Percentiles rank a stretch among this genome's conserved stretches.
Evolutionary conservation across 2,888 invertebrate species (phyloP).

Genomic region (Oxytorus armatus): DNA sequence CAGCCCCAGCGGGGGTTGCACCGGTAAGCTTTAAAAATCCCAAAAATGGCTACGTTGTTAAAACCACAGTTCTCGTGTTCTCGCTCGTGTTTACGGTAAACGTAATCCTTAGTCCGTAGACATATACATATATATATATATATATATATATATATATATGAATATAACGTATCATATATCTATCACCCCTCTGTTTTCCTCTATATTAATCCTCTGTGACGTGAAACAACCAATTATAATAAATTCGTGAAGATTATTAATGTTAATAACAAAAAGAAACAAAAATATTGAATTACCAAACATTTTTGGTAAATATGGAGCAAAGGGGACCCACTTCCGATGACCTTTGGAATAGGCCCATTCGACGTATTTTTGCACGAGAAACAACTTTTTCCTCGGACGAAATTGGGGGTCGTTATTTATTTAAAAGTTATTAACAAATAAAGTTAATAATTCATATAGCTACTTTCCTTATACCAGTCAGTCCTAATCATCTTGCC

Average conservation of each 20-base stretch:
- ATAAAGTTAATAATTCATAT: no score
- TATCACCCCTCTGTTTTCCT: no score
- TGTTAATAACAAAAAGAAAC: slow-evolving; percentile 12
- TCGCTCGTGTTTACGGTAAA: slow-evolving; percentile 82
- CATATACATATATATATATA: slow-evolving; percentile 21
- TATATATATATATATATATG: background rate
- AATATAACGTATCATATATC: no score
- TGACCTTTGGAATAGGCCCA: no score
- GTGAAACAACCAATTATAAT: slow-evolving; percentile 12
- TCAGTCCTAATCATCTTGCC: no score
- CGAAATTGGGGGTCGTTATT: no score
- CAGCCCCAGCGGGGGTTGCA: slow-evolving; percentile 84
- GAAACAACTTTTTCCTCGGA: no score
- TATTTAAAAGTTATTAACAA: no score
- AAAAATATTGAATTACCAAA: background rate
- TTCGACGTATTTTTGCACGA: no score
- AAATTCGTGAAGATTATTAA: background rate
- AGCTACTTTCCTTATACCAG: no score
- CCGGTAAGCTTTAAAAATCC: slow-evolving; percentile 83
- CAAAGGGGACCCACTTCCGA: no score
- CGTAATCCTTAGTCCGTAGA: slow-evolving; percentile 83
- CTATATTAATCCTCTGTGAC: slow-evolving; percentile 50
- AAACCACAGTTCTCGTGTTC: slow-evolving; percentile 80
- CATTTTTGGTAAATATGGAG: background rate
- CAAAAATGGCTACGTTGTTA: slow-evolving; percentile 80